phyloP scores from a whole-genome alignment of 2,113 vertebrate species.

The Oophaga pumilio region DNA sequence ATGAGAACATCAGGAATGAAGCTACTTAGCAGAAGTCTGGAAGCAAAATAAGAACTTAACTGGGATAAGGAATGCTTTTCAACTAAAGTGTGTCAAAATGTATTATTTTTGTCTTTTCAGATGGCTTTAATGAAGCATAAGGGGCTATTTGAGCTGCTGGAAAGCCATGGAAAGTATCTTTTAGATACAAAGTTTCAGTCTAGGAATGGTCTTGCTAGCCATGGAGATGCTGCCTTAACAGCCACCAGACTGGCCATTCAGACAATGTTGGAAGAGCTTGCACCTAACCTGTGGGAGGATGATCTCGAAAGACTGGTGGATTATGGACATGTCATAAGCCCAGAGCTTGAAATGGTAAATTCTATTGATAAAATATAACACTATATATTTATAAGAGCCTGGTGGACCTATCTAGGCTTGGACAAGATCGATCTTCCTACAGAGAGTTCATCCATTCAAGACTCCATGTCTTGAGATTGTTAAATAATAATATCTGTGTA shows the following conservation, averaged over 20 bases:
- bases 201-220: constrained; percentile 38
- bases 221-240: constrained; percentile 62
- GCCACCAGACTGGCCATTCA: constrained; percentile 75
- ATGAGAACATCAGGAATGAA: background rate
- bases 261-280: constrained; percentile 83
- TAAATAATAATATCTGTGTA: too few species aligned
- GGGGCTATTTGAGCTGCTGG: constrained; percentile 78
- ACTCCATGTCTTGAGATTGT: too few species aligned
- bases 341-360: constrained; percentile 81
- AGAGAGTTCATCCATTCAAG: too few species aligned
- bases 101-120: constrained; percentile 60
- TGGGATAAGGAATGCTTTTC: background rate
- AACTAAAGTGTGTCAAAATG: background rate
- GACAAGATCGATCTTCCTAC: too few species aligned
- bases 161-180: constrained; percentile 69
- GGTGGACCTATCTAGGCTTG: too few species aligned
- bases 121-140: constrained; percentile 85
- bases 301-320: constrained; percentile 81
- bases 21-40: background rate
- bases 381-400: too few species aligned
- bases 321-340: constrained; percentile 83
- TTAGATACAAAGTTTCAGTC: constrained; percentile 75
- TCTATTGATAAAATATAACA: background rate
- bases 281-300: constrained; percentile 85
- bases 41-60: background rate